Base-by-base conservation (phyloP, 2,797 vertebrate species). In the Notoglanidium macrostoma region DNA sequence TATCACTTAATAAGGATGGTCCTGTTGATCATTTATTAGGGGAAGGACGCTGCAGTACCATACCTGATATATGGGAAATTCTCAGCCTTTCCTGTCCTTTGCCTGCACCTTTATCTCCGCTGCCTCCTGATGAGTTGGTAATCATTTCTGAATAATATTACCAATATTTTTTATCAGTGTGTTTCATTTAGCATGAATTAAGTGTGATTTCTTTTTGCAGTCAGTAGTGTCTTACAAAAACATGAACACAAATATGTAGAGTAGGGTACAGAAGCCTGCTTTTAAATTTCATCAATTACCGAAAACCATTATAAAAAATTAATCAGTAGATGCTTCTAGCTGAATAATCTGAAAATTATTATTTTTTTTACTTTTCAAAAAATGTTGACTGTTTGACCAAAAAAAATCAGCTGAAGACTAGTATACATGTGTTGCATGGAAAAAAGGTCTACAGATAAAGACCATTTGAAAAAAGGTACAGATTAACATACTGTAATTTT, bases 41-140 rank as follows among this genome's bases (percentile, higher is more conserved):
- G 3, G 91, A 91, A 26, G 92, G 90, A n/a, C 21, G 32, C 2
- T 29, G 85, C 78, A 85, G 67, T 19, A 8, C 73, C 6, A 35
- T 23, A n/a, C 0, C 85, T 0, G 89, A 92, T 77, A 61, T 95
- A 90, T 92, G 93, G 63, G 95, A 96, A 65, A 95, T 98, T 57
- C 54, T 97, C 83, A 91, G 95, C 2, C 95, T 95, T 92, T 96
- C 96, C 89, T 96, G 90, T 73, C 96, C 96, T 32, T 91, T 98
- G 7, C 96, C 93, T 40, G 93, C 96, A 76, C 96, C 97, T 0
- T 90, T 99, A 85, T 99, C 98, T 68, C 98, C 98, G 0, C 80
- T 99, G 86, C 92, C 83, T 55, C 88, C 76, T 92, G 93, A 40
- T 92, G 95, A 80, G 40, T 84, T 3, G 92, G 95, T 95, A 86